Conservation (phyloP, 2,888 invertebrate genomes). For the Hedychridium roseum region DNA sequence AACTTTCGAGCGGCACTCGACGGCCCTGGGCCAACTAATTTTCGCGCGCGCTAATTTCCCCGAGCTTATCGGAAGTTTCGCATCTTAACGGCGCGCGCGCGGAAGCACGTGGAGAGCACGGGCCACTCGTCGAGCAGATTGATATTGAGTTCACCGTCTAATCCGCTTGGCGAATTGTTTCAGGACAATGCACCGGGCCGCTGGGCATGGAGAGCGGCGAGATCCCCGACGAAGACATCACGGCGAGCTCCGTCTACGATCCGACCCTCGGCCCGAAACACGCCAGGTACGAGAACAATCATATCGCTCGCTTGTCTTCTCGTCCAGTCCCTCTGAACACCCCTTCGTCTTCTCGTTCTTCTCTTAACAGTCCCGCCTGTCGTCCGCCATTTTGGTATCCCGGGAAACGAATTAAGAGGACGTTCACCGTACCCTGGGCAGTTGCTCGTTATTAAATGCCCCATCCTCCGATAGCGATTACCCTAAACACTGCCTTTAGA, state of each 20-base stretch:
- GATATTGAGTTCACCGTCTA: slow-evolving; percentile 31
- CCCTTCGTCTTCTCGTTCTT: too few relatives aligned
- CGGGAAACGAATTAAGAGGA: slow-evolving; percentile 22
- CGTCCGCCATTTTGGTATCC: slow-evolving; percentile 20
- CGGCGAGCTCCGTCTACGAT: slow-evolving; percentile 61
- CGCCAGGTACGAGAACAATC: slow-evolving; percentile 57
- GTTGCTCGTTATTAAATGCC: too few relatives aligned
- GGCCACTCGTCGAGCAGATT: slow-evolving; percentile 19
- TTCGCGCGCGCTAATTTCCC: slow-evolving; percentile 1
- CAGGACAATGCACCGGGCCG: slow-evolving; percentile 57
- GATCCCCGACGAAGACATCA: slow-evolving; percentile 61
- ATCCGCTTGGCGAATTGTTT: slow-evolving; percentile 43
- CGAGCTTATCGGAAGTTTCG: neutral
- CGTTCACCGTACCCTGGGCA: too few relatives aligned
- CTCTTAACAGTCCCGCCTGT: too few relatives aligned
- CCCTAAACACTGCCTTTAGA: too few relatives aligned
- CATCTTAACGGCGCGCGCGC: neutral
- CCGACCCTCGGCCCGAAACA: slow-evolving; percentile 59
- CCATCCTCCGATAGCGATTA: too few relatives aligned
- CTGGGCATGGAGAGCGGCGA: slow-evolving; percentile 61
- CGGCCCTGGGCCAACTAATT: too few relatives aligned
- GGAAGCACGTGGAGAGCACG: too few relatives aligned
- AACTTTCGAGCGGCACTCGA: too few relatives aligned
- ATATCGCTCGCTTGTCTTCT: slow-evolving; percentile 28
- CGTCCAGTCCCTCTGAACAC: neutral